Evolutionary conservation across 2,888 invertebrate species (phyloP).

Genomic region (Melieria omissa): DNA sequence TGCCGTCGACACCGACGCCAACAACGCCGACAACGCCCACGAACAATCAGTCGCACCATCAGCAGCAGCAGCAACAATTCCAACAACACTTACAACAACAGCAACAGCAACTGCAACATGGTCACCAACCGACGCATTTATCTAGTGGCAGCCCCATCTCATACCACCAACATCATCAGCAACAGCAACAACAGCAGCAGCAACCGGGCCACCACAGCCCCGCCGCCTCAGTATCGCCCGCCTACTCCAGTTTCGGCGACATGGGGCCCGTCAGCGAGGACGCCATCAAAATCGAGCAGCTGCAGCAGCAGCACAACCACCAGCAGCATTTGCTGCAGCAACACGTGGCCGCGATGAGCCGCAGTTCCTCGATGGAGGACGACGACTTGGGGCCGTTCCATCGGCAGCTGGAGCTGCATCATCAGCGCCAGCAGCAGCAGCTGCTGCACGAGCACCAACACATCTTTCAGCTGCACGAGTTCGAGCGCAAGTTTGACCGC

Average conservation of each 20-base stretch:
- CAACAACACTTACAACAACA: conserved; percentile 38
- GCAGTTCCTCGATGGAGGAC: conserved; percentile 63
- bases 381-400: conserved; percentile 51
- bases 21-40: conserved; percentile 35
- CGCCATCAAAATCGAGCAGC: conserved; percentile 53
- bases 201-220: conserved; percentile 31
- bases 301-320: conserved; percentile 50
- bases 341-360: conserved; percentile 54
- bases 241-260: conserved; percentile 42
- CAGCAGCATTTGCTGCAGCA: conserved; percentile 54
- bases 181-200: conserved; percentile 44
- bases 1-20: conserved; percentile 30
- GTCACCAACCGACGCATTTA: conserved; percentile 43
- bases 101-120: conserved; percentile 44
- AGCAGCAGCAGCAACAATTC: conserved; percentile 34
- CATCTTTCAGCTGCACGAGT: conserved; percentile 58
- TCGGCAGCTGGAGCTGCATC: conserved; percentile 46
- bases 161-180: conserved; percentile 34
- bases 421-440: conserved; percentile 46
- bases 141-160: conserved; percentile 36
- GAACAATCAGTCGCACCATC: conserved; percentile 41
- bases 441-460: conserved; percentile 55
- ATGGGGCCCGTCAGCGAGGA: conserved; percentile 43
- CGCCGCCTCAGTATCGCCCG: conserved; percentile 42
- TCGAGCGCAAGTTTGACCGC: conserved; percentile 60